Evolutionary conservation across 37 sponge, comb jelly and placozoan species (phyloP), one percentile per base, ranked within the genome.

Genomic region (Beroe forskalii): DNA sequence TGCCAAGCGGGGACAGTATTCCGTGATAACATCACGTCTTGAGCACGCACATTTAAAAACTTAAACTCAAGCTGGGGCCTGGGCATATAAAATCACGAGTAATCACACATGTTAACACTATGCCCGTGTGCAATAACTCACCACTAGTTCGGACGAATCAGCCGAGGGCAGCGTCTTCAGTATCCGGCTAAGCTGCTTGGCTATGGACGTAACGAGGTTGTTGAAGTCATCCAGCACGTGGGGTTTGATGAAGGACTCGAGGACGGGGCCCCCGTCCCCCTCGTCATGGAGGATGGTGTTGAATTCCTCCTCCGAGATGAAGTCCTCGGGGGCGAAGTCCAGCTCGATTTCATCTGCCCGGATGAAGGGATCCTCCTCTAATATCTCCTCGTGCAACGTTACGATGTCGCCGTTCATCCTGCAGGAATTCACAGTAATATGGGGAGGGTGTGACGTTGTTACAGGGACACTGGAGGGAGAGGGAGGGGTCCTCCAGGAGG

Each of bases 191-290:
- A 72, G 75, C 22, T 72, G 75, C 30, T 20, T 33, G 8, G 75
- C 75, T 38, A 30, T 72, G 33, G 75, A 72, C 2, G 75, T 38
- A 30, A 72, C 30, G 14, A 72, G 39, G 75, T 72, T 72, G 22
- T 39, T 72, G 40, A 72, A 72, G 38, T 72, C 75, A 20, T 72
- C 75, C 75, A 37, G 75, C 75, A 39, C 28, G n/a, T 63, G 66
- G 25, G 66, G 66, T 3, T 4, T 4, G 25, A 30, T 63, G 66
- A 63, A 63, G 66, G 66, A 63, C 28, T 63, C 3, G 25, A 63
- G 66, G n/a, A 63, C 28, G 28, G 25, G 39, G 39, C 35, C 75
- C 39, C 75, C 75, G 2, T 72, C 75, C 35, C 40, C 75, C 38
- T 32, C 75, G 9, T 37, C 75, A 4, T 37, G 8, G 6, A 38